Evolutionary conservation across 2,888 invertebrate species (phyloP).

Genomic region (Ophion slaviceki): DNA sequence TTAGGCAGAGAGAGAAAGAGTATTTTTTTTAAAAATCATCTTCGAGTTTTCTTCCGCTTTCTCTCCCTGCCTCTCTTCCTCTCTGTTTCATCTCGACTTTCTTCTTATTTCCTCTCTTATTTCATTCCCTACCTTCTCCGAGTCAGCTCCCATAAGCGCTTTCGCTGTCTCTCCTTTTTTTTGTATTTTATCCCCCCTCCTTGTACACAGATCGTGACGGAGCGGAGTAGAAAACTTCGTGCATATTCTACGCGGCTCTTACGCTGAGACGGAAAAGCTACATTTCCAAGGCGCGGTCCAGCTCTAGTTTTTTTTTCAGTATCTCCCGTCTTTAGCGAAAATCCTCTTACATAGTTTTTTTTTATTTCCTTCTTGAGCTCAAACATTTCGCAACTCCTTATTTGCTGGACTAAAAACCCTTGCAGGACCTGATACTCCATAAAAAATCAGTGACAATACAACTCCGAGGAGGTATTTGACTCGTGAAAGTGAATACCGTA

Average conservation of each 20-base stretch:
- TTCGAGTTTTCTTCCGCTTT: conserved; percentile 1
- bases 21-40: conserved; percentile 13
- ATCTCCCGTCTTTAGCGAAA: neutral
- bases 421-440: neutral
- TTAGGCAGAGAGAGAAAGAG: neutral
- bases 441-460: neutral
- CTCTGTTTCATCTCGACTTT: neutral
- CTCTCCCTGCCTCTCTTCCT: conserved; percentile 2
- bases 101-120: neutral
- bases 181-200: neutral
- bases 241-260: conserved; percentile 48
- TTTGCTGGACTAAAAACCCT: neutral
- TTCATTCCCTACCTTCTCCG: neutral
- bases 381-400: neutral
- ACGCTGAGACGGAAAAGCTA: conserved; percentile 36
- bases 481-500: no score
- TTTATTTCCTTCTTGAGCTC: neutral
- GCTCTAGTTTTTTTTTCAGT: neutral
- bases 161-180: conserved; percentile 10
- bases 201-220: conserved; percentile 12
- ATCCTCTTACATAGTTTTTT: neutral
- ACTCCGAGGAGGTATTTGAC: neutral
- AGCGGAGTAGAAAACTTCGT: conserved; percentile 34
- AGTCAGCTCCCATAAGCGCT: neutral
- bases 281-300: conserved; percentile 4